Percentiles rank a stretch among this genome's conserved stretches.
Evolutionary conservation across 2,797 vertebrate genomes (phyloP).

Genomic region (Buceros bicornis): DNA sequence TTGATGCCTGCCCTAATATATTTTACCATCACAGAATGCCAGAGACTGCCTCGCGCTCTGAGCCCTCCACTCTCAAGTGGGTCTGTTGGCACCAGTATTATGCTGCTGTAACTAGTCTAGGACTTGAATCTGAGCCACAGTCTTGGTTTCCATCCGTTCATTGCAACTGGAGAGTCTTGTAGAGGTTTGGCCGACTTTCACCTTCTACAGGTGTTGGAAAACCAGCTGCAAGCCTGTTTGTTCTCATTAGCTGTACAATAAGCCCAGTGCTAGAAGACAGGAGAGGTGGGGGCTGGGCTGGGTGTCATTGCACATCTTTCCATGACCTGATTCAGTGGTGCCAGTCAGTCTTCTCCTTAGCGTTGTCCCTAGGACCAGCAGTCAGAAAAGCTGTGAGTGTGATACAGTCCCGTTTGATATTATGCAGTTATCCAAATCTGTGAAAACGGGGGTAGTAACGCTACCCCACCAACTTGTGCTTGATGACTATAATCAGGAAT

Average conservation of each 20-base stretch:
- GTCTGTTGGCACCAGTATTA: neutral
- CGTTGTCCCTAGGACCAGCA: neutral
- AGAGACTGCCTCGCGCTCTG: neutral
- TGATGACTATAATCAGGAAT: constrained; percentile 46
- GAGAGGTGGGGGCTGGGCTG: neutral
- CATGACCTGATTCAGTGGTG: neutral
- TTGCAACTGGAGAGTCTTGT: neutral
- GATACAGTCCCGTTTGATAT: neutral
- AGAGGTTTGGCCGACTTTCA: neutral
- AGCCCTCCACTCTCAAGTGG: neutral
- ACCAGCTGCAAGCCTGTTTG: constrained; percentile 7
- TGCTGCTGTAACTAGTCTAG: neutral
- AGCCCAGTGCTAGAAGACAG: neutral
- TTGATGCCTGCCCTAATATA: constrained; percentile 28
- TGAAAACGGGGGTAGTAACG: neutral
- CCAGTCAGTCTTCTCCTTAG: neutral
- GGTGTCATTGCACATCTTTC: neutral
- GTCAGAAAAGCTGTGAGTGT: neutral
- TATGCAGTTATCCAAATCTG: neutral
- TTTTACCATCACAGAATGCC: neutral
- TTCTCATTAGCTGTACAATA: neutral
- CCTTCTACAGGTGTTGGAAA: constrained; percentile 27
- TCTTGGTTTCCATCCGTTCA: neutral
- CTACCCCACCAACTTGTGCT: constrained; percentile 9
- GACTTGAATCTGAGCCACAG: constrained; percentile 38